Base-by-base conservation (phyloP, 2,888 invertebrate species). In the Drosophila mettleri region DNA sequence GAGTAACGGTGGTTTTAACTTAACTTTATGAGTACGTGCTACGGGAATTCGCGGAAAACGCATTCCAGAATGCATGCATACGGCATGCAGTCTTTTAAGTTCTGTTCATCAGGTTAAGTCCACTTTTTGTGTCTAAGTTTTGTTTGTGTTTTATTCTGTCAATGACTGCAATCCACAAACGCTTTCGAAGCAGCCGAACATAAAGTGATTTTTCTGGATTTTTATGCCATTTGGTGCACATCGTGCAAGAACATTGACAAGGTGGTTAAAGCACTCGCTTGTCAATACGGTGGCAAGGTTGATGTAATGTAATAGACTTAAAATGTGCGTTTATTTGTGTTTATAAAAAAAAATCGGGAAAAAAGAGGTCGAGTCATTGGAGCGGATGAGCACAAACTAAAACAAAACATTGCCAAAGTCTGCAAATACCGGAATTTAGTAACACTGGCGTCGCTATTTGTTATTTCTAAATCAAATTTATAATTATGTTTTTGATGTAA, bases 251-350 rank as follows among this genome's bases (percentile, higher is more conserved):
- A 64, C 0, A 88, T 88, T 16, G 82, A 86, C 0, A 53, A 57
- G 9, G 60, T 59, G 0, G 78, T 86, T 1, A 78, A 72, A 12
- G 16, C 69, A 0, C 46, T 86, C 36, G 74, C 86, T 0, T 67
- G 69, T 3, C 60, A 86, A 38, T 81, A 87, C 33, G 29, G 64
- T 4, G 31, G 61, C 46, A 76, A 77, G 14, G 77, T 64, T 1
- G 33, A 77, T 2, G 52, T 83, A 1, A 46, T n/a, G n/a, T n/a
- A n/a, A n/a, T n/a, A n/a, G n/a, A n/a, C n/a, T 83, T 6, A 87
- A 87, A 45, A 51, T 85, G n/a, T 86, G 79, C 75, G 90, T 4
- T 90, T 88, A 29, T 90, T 89, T 59, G 75, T 90, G 4, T 88
- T 90, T 49, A 38, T 89, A 1, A 79, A 73, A 59, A 71, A 75